These are phyloP conservation scores for Oreochromis tanganicae DNA, from an alignment of 2,113 vertebrate genomes.

Conservation along the genomic window DNA sequence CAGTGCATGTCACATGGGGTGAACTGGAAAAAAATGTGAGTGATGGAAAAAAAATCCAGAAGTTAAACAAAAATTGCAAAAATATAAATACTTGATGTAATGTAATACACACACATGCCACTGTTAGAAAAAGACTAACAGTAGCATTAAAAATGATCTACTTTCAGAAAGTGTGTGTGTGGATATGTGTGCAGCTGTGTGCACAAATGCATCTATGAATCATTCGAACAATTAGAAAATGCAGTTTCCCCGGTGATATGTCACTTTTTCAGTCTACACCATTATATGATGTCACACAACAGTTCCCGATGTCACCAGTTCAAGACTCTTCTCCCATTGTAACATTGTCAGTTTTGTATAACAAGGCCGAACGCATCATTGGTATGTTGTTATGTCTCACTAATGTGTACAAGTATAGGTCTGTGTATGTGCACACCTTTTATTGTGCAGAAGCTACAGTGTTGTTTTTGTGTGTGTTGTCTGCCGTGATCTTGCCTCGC, in stretches of 20 bases:
- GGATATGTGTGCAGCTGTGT: background rate
- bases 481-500: background rate
- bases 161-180: background rate
- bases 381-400: background rate
- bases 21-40: background rate
- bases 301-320: background rate
- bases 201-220: background rate
- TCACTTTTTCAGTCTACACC: background rate
- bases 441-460: background rate
- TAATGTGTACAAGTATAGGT: background rate
- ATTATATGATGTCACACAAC: background rate
- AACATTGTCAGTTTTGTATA: background rate
- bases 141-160: background rate
- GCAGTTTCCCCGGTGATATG: background rate
- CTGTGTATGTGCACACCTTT: background rate
- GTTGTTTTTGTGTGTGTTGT: slow-evolving; percentile 30
- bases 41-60: background rate
- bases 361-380: background rate
- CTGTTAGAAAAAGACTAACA: background rate
- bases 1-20: background rate
- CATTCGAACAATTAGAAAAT: background rate
- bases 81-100: background rate
- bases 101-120: background rate
- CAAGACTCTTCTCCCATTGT: background rate
- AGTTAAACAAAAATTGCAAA: background rate